phyloP scores from a whole-genome alignment of 2,888 invertebrate species.

The Dendrolimus houi region DNA sequence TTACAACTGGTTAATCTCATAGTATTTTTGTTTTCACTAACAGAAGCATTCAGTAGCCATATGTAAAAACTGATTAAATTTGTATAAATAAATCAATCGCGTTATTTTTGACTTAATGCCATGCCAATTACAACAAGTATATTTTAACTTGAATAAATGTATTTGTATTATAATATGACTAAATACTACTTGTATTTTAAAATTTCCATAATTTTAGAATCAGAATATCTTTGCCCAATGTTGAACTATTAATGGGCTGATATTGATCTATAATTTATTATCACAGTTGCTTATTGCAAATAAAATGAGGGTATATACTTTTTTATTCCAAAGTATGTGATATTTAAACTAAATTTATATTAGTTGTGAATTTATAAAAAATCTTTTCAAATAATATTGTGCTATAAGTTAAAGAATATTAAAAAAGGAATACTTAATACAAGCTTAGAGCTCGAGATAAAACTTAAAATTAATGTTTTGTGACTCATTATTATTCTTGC shows the following conservation, averaged over 20 bases:
- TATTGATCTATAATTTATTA: conserved; percentile 49
- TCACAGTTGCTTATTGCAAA: conserved; percentile 66
- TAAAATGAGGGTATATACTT: conserved; percentile 16
- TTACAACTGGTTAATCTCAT: conserved; percentile 19
- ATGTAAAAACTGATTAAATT: no score
- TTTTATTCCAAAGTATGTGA: conserved; percentile 2
- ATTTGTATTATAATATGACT: no score
- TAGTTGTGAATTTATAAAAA: no score
- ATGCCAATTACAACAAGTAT: no score
- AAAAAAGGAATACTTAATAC: conserved; percentile 13
- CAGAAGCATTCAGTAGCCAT: no score
- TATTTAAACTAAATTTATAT: conserved; percentile 3
- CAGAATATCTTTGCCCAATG: no score
- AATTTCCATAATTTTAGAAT: no score
- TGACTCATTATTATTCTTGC: conserved; percentile 24
- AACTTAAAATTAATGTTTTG: conserved; percentile 50
- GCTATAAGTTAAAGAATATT: background rate
- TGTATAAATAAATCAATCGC: no score
- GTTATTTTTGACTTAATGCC: no score
- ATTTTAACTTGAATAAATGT: no score
- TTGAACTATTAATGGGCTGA: conserved; percentile 14
- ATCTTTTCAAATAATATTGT: background rate
- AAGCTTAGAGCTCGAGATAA: conserved; percentile 34
- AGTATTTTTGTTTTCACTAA: conserved; percentile 4
- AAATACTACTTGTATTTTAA: no score